Base-by-base conservation (phyloP, 2,888 invertebrate genomes). In the Pemphredon lugubris region DNA sequence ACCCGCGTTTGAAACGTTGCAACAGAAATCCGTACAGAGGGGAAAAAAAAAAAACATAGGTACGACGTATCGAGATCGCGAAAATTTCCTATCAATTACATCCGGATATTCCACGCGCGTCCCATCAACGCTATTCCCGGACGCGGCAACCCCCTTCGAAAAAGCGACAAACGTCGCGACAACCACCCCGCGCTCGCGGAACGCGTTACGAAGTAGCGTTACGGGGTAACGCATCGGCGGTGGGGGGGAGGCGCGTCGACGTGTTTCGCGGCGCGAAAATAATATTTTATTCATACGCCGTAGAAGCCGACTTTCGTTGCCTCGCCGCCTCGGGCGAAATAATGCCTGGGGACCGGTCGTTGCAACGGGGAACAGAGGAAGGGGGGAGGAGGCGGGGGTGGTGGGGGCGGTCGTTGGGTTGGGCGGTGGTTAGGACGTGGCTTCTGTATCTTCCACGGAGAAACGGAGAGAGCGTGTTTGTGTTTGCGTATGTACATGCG, bases 201-300 rank as follows among this genome's bases (percentile, higher is more conserved):
- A 26, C 26, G 26, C n/a, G n/a, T n/a, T n/a, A n/a, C n/a, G n/a
- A n/a, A 26, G 4, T 26, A 3, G 40, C n/a, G 34, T n/a, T 7
- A n/a, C 34, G 34, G n/a, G n/a, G 34, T 34, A 34, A n/a, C 9
- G 34, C n/a, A 34, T 16, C 14, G 16, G 4, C 14, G 40, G 5
- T 4, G 16, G 5, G 16, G 16, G 5, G 2, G 16, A 16, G 16
- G 23, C 20, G 14, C 13, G 20, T 45, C 20, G 58, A 16, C 23
- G 37, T 57, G 51, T 61, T 55, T 60, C 68, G 64, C 44, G 66
- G 77, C 61, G 69, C 51, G 78, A 79, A 77, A 81, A 80, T 83
- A 76, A 83, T 83, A 83, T 83, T 83, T 83, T 83, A 83, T 83
- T 83, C 83, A 83, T 83, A 79, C 70, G 44, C 54, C 73, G 79